These are phyloP conservation scores for Manduca sexta DNA, from an alignment of 1,140 invertebrate genomes.

Conservation along the genomic window DNA sequence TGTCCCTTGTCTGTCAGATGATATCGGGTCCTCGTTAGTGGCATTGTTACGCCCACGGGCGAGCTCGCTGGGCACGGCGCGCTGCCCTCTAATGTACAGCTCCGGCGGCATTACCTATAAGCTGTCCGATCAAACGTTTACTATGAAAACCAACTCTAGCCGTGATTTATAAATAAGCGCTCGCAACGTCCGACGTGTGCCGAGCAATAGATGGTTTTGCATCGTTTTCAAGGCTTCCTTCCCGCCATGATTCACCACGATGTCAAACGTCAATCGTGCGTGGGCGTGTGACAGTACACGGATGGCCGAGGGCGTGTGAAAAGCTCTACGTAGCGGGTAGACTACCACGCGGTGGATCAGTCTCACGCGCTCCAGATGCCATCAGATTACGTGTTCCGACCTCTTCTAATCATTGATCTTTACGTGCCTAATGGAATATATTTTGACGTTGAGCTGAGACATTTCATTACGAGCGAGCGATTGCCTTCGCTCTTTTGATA, in stretches of 20 bases:
- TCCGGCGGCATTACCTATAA: slow-evolving; percentile 45
- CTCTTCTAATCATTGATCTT: slow-evolving; percentile 25
- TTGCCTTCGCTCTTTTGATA: slow-evolving; percentile 53
- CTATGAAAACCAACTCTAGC: slow-evolving; percentile 18
- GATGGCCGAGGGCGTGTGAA: slow-evolving; percentile 41
- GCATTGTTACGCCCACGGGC: slow-evolving; percentile 48
- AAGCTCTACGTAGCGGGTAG: slow-evolving; percentile 17
- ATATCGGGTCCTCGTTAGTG: slow-evolving; percentile 49
- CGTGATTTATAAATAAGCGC: slow-evolving; percentile 27
- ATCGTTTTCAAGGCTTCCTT: slow-evolving; percentile 6
- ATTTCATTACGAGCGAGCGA: slow-evolving; percentile 4
- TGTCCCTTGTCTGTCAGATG: slow-evolving; percentile 38
- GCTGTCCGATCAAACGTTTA: slow-evolving; percentile 31
- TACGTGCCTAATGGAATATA: slow-evolving; percentile 23
- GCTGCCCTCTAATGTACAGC: slow-evolving; percentile 30
- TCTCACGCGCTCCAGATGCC: slow-evolving; percentile 37
- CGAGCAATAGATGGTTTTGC: neutral
- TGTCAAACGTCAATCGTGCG: slow-evolving; percentile 13
- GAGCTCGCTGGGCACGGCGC: slow-evolving; percentile 8
- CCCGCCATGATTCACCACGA: slow-evolving; percentile 15
- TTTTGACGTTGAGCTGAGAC: neutral
- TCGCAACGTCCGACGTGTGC: neutral
- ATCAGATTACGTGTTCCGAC: slow-evolving; percentile 25
- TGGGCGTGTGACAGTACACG: slow-evolving; percentile 27
- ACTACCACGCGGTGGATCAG: slow-evolving; percentile 23